Evolutionary conservation across 1,140 invertebrate genomes (phyloP).

Genomic region (Pygmarrhopalites habei): DNA sequence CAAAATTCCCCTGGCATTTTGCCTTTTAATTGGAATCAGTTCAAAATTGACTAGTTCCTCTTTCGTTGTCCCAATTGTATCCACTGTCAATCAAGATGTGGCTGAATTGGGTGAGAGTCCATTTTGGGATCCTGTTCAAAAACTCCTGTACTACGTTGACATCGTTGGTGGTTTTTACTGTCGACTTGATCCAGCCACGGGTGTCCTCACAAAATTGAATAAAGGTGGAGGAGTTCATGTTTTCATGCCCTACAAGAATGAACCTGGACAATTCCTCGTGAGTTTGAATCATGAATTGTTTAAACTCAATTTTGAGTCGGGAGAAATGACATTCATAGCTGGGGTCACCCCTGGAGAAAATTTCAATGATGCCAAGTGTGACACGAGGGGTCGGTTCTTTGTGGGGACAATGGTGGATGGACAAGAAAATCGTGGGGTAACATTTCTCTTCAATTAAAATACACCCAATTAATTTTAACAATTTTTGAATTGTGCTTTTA

Average conservation of each 20-base stretch:
- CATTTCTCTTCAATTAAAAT: no score
- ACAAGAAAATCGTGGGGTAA: no score
- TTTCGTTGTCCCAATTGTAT: not conserved
- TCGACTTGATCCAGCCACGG: constrained; percentile 11
- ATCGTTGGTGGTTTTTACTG: not conserved
- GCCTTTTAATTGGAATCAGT: no score
- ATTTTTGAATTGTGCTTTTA: no score
- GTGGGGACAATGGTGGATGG: constrained; percentile 6
- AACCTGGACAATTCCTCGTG: constrained; percentile 8
- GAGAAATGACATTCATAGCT: not conserved
- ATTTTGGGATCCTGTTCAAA: constrained; percentile 1
- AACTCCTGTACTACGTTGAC: constrained; percentile 15
- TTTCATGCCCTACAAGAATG: constrained; percentile 4
- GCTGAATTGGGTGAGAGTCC: constrained; percentile 14
- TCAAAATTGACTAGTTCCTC: no score
- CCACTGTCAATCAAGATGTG: not conserved
- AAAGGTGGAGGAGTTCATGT: not conserved
- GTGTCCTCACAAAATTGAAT: not conserved
- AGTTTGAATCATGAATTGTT: not conserved
- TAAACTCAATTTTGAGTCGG: constrained; percentile 9
- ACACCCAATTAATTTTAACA: no score
- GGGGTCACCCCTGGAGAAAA: not conserved
- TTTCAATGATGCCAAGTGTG: constrained; percentile 21
- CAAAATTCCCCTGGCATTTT: no score
- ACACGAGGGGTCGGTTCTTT: constrained; percentile 14